Base-by-base conservation (phyloP, 1,140 invertebrate genomes). In the Drosophila truncata region DNA sequence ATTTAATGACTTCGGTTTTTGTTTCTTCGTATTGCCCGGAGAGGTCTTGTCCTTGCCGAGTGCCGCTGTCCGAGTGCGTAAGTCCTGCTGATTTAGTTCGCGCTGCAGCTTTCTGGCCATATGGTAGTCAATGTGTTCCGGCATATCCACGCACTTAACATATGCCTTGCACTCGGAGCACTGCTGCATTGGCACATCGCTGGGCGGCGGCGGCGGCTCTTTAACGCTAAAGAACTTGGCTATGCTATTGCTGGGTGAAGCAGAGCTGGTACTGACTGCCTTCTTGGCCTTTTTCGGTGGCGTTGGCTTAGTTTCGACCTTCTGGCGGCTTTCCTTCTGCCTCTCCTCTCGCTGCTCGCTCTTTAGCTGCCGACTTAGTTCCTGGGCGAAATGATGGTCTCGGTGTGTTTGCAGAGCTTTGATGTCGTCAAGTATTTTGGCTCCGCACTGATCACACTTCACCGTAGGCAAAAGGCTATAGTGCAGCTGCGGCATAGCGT, bases 111-210 rank as follows among this genome's bases (percentile, higher is more conserved):
- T 94, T 81, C 95, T 95, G 6, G 96, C 96, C 66, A 95, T 92
- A 86, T 97, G 96, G 92, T 95, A 96, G 93, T 97, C 96, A 61
- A 94, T 91, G 91, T 97, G 96, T 80, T 95, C 95, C 14, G 91
- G 65, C 83, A 95, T 94, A 66, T 95, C 95, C 7, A 93, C 92
- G n/a, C 93, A 18, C 29, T 93, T 84, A 35, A 97, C 93, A 78
- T 93, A 94, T 80, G 94, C 94, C 63, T 94, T 93, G 84, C 96
- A 97, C 79, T 96, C 94, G 3, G 87, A 10, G 90, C 96, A 97
- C 49, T 93, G 93, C 80, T 95, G 92, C 42, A 93, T 91, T 41
- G 70, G 35, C n/a, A 39, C 46, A 54, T 79, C 62, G 46, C 65
- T 78, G n/a, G 64, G n/a, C 0, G 66, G 80, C 11, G 66, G 84